Base-by-base conservation (phyloP, 2,888 invertebrate species). In the Liopterus haemorrhoidalis region DNA sequence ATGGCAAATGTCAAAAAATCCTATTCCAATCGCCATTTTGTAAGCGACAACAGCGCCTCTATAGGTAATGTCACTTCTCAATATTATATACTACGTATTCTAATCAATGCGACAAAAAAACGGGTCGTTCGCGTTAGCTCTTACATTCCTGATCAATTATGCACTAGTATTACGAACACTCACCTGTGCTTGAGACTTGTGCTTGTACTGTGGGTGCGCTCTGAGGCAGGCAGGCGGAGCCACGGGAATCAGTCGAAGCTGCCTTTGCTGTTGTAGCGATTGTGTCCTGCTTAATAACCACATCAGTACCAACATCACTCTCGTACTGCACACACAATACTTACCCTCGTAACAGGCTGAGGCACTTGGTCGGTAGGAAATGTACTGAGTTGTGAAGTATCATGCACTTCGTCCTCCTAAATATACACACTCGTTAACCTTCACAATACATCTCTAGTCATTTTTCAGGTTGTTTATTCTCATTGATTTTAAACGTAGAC, bases 281-380 rank as follows among this genome's bases (percentile, higher is more conserved):
- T 49, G 50, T 50, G 50, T 50, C 50, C 50, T 50, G 19, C 22
- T 22, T 8, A 22, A 22, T 22, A 8, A 22, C 5, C 5, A 22
- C 22, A 31, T 31, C 15, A 14, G n/a, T 9, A 22, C 8, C 22
- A 22, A 22, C 22, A 22, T 5, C 5, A 22, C 8, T 22, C 22
- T 22, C n/a, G n/a, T n/a, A n/a, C n/a, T n/a, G n/a, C n/a, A n/a
- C n/a, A 8, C 15, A 32, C 11, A 32, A 27, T 16, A 38, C 45
- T 38, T 27, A 45, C 67, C 67, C 67, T 64, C 66, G 67, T 67
- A 67, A 67, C 67, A 67, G 67, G 67, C 67, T 67, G 66, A 69
- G 69, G 69, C 69, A 69, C 69, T 69, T 69, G 67, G 67, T 68
- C 68, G 67, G 68, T 69, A 69, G 69, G 69, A 69, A 69, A 69